Base-by-base conservation (phyloP, 2,113 vertebrate genomes). In the Dryoscopus gambensis region DNA sequence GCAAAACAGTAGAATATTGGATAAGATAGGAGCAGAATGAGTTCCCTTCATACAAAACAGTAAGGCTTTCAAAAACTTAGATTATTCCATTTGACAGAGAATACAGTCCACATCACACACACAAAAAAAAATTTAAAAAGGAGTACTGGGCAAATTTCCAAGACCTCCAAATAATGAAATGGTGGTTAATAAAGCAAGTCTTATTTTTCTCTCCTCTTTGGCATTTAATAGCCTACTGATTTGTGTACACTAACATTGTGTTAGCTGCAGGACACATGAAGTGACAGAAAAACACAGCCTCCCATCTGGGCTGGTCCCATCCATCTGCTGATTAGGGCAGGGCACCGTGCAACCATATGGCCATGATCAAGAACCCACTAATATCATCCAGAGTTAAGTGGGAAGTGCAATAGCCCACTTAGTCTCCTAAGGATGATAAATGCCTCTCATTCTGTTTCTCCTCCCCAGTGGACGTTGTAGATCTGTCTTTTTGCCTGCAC, bases 401-500 rank as follows among this genome's bases (percentile, higher is more conserved):
- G 67, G 49, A 92, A 60, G 37, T 69, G 47, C 88, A 42, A n/a
- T 37, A 76, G 71, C 79, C 65, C 75, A 91, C 78, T 87, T 90
- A 88, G 70, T 12, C 40, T 80, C 63, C 88, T 94, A 93, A 80
- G 59, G 63, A 92, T 88, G 92, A 87, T 62, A 76, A 92, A 96
- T 91, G 33, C 35, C 42, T 88, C 85, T 93, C 74, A 84, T 87
- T 89, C 82, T 53, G 24, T 49, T 62, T 92, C 71, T 93, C 88
- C 82, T 95, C 63, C 83, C 59, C 59, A 57, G n/a, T 37, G 67
- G 37, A 62, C 46, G 46, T 42, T 21, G 53, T 4, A 77, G 59
- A 95, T 90, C 90, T 85, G 65, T 84, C 74, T 76, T 83, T 79
- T 40, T 81, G 33, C 25, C 60, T 63, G 17, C 75, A 70, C 39